Evolutionary conservation across 2,797 vertebrate genomes (phyloP).

Genomic region (Enteromius trimaculatus): DNA sequence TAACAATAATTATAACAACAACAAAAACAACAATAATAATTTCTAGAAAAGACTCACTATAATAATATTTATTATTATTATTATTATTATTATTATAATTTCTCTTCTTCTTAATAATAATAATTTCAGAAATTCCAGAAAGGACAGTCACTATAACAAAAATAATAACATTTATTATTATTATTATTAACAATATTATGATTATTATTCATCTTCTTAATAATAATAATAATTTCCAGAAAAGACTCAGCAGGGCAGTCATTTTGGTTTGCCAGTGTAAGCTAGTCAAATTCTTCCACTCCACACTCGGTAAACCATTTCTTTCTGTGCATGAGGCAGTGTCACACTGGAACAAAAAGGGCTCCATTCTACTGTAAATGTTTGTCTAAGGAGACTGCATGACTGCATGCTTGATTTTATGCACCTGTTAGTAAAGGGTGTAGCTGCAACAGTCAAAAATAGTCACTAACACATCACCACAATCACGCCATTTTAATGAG

Average conservation of each 20-base stretch:
- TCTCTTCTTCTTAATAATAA: too few relatives aligned
- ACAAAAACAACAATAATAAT: not conserved
- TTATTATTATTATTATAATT: too few relatives aligned
- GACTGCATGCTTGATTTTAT: constrained; percentile 17
- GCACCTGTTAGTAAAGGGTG: constrained; percentile 31
- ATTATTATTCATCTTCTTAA: too few relatives aligned
- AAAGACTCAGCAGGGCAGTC: not conserved
- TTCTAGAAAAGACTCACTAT: not conserved
- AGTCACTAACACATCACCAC: constrained; percentile 1
- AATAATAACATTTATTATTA: too few relatives aligned
- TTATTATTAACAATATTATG: too few relatives aligned
- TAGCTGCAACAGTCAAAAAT: constrained; percentile 13
- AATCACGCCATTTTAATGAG: constrained; percentile 9
- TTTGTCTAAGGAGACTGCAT: constrained; percentile 15
- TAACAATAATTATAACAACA: not conserved
- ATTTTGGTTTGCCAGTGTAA: not conserved
- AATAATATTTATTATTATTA: too few relatives aligned
- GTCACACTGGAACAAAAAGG: constrained; percentile 7
- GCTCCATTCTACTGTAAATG: not conserved
- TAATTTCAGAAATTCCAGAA: too few relatives aligned
- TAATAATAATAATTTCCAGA: not conserved
- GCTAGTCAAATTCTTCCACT: not conserved
- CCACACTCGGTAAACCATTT: not conserved
- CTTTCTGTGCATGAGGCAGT: not conserved
- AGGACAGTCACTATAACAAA: too few relatives aligned